Conservation (phyloP, 2,797 vertebrate species). For the Octomys mimax region DNA sequence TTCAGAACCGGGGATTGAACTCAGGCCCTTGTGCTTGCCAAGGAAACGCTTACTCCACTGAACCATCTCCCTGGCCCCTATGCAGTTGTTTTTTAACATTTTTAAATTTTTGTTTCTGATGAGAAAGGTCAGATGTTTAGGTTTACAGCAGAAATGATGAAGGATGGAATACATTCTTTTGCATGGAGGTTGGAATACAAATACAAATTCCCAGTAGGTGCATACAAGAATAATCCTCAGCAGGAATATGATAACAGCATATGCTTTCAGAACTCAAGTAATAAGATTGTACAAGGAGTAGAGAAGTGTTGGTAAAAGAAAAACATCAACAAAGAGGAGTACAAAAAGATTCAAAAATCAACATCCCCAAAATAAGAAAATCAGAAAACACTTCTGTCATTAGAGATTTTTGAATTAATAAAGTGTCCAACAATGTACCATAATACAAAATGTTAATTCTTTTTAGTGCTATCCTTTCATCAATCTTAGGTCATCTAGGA, state of each 20-base stretch:
- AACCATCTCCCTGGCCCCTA: too few species aligned
- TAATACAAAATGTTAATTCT: background rate
- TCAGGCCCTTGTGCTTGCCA: too few species aligned
- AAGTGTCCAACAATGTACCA: background rate
- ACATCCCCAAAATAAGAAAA: background rate
- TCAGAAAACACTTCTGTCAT: background rate
- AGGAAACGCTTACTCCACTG: too few species aligned
- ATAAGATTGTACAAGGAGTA: background rate
- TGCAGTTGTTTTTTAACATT: background rate
- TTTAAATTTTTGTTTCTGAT: background rate
- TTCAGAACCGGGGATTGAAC: too few species aligned
- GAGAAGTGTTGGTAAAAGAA: background rate
- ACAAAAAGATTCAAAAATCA: background rate
- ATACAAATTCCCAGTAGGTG: background rate
- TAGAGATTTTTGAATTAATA: slow-evolving; percentile 29
- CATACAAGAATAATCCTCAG: background rate
- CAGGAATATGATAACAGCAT: background rate
- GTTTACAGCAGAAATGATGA: background rate
- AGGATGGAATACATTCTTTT: background rate
- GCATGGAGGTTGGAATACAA: background rate
- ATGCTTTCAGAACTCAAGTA: background rate
- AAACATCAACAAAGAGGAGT: background rate
- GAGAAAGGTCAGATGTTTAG: background rate
- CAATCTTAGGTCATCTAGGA: background rate
- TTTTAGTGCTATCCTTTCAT: background rate